These are phyloP conservation scores for Spatula clypeata DNA, from an alignment of 2,797 vertebrate species.

Conservation along the genomic window DNA sequence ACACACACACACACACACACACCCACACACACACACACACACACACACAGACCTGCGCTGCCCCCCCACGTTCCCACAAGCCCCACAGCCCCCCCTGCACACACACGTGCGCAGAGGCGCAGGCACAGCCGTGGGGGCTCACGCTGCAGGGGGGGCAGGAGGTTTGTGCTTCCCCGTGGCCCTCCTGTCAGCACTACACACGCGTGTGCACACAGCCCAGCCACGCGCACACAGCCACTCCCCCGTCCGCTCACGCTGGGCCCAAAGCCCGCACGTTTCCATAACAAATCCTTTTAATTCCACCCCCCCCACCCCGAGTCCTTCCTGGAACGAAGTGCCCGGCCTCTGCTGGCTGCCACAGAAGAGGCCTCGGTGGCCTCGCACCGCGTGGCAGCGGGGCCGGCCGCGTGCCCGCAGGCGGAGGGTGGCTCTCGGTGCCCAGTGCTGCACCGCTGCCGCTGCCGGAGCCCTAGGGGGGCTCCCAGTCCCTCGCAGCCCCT, in stretches of 20 bases:
- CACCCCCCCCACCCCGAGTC: too few relatives aligned
- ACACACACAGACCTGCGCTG: not conserved
- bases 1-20: too few relatives aligned
- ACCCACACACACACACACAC: not conserved
- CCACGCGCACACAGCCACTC: not conserved
- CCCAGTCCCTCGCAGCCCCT: rapidly evolving
- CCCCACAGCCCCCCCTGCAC: too few relatives aligned
- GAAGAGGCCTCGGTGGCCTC: too few relatives aligned
- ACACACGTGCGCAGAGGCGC: rapidly evolving
- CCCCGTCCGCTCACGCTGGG: not conserved
- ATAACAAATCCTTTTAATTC: too few relatives aligned
- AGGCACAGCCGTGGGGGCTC: rapidly evolving
- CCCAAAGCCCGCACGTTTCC: not conserved
- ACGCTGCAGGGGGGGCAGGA: too few relatives aligned
- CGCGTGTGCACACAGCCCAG: not conserved
- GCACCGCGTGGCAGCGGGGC: too few relatives aligned
- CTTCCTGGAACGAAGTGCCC: not conserved
- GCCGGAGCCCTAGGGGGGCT: not conserved
- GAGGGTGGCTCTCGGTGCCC: not conserved
- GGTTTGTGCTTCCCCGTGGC: not conserved
- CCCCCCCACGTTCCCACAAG: too few relatives aligned
- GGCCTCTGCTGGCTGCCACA: not conserved
- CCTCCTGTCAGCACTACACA: not conserved
- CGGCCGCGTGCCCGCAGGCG: rapidly evolving
- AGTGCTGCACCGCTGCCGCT: rapidly evolving